phyloP scores from a whole-genome alignment of 2,797 vertebrate species.

The Meda fulgida region DNA sequence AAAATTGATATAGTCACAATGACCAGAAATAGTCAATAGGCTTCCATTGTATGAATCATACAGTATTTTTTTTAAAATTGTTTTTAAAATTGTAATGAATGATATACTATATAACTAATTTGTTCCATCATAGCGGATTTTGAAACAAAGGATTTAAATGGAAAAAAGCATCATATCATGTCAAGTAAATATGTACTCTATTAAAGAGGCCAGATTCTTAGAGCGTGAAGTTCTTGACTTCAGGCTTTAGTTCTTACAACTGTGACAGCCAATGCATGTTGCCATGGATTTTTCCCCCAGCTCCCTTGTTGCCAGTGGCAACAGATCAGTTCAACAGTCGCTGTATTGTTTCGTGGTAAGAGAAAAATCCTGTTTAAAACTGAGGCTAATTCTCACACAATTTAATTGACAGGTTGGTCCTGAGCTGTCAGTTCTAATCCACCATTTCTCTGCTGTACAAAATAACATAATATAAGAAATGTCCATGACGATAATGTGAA shows the following conservation, averaged over 20 bases:
- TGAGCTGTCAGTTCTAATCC: conserved; percentile 37
- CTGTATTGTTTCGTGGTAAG: conserved; percentile 52
- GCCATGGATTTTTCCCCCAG: conserved; percentile 62
- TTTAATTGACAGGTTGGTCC: conserved; percentile 44
- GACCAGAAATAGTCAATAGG: neutral
- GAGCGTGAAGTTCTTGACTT: conserved; percentile 21
- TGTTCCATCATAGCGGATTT: conserved; percentile 28
- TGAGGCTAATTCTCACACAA: conserved; percentile 31
- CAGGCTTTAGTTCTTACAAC: conserved; percentile 40
- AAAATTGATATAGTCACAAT: neutral
- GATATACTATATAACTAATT: neutral
- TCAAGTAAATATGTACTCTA: conserved; percentile 27
- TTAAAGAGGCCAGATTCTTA: conserved; percentile 30
- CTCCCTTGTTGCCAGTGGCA: conserved; percentile 65
- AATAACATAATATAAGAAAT: conserved; percentile 1
- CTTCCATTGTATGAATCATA: neutral
- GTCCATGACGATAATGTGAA: neutral
- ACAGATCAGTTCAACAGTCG: conserved; percentile 60
- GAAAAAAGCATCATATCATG: conserved; percentile 26
- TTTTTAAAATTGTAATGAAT: neutral
- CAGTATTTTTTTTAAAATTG: neutral
- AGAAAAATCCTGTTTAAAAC: conserved; percentile 44
- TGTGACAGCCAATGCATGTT: conserved; percentile 54
- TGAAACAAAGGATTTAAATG: neutral
- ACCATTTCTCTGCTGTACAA: neutral